Base-by-base conservation (phyloP, 2,888 invertebrate genomes). In the Lepidonotus clava region DNA sequence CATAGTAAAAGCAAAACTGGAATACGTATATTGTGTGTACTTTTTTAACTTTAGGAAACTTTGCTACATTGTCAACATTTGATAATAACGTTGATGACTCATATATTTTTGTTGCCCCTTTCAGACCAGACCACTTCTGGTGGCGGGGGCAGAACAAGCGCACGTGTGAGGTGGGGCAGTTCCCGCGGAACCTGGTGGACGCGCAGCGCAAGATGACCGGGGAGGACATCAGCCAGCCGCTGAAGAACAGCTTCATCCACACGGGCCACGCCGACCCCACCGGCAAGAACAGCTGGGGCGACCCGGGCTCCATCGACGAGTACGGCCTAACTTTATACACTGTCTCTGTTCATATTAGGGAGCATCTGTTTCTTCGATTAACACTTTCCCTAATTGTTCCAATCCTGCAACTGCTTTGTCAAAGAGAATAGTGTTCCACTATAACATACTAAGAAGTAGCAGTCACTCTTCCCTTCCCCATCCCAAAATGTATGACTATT, bases 121-220 rank as follows among this genome's bases (percentile, higher is more conserved):
- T 97, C 41, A 93, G 94, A 94, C 96, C 97, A 0, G 98, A 99
- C 90, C 95, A 97, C 88, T 98, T 97, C 92, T 97, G 98, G 96
- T 98, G 99, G 97, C 98, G 97, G 94, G 99, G 99, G 0, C 99
- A 99, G 94, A 98, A 98, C 94, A 97, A 97, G 93, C 95, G 97
- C 87, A 97, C 98, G 0, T 97, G 97, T 90, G 96, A 97, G 92
- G 96, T 99, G 85, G 99, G 98, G 11, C 94, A 96, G 40, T 98
- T 99, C 94, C 98, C 99, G 0, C 96, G 97, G 11, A 96, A 96
- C 88, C 93, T 96, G 24, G 96, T 97, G 0, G 96, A 97, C 92
- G 96, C 96, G 0, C 96, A 96, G 94, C 95, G 97, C 84, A 95
- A 95, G n/a, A 96, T 96, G 89, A 95, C 95, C 87, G 92, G 90